phyloP scores from a whole-genome alignment of 92 coral and sea anemone species.

The Muricea muricata region DNA sequence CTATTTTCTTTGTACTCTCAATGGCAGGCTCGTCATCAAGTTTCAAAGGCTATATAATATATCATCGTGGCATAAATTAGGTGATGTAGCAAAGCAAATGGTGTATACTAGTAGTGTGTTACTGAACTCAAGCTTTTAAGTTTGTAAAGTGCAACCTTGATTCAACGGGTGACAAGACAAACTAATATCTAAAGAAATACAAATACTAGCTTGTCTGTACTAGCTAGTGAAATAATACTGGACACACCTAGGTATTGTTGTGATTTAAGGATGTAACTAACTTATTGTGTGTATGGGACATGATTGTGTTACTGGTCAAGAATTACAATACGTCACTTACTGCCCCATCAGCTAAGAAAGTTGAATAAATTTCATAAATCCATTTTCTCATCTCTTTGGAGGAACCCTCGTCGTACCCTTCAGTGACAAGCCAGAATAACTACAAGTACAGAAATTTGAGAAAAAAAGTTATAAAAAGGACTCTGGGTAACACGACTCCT shows the following conservation, averaged over 20 bases:
- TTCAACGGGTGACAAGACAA: too few relatives aligned
- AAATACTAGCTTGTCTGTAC: too few relatives aligned
- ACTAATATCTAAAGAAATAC: too few relatives aligned
- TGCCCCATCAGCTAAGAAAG: constrained; percentile 93
- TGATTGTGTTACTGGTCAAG: too few relatives aligned
- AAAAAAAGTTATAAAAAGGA: too few relatives aligned
- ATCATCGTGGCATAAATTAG: neutral
- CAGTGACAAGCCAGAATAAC: constrained; percentile 99
- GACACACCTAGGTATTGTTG: too few relatives aligned
- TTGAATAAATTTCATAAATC: constrained; percentile 97
- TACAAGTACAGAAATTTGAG: constrained; percentile 41
- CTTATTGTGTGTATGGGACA: too few relatives aligned
- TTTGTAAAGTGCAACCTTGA: neutral
- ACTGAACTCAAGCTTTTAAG: neutral
- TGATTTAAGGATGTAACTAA: too few relatives aligned
- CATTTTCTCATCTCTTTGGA: constrained; percentile 95
- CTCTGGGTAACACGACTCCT: too few relatives aligned
- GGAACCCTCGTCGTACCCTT: constrained; percentile 93
- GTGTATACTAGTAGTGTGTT: neutral
- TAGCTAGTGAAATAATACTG: too few relatives aligned
- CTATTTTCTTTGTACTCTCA: constrained; percentile 28
- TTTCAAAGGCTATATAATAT: constrained; percentile 28
- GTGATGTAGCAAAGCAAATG: neutral
- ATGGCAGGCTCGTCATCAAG: constrained; percentile 18
- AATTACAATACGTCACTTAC: constrained; percentile 65